Evolutionary conservation across 2,888 invertebrate species (phyloP), one percentile per base, ranked within the genome.

Genomic region (Caenorhabditis becei): DNA sequence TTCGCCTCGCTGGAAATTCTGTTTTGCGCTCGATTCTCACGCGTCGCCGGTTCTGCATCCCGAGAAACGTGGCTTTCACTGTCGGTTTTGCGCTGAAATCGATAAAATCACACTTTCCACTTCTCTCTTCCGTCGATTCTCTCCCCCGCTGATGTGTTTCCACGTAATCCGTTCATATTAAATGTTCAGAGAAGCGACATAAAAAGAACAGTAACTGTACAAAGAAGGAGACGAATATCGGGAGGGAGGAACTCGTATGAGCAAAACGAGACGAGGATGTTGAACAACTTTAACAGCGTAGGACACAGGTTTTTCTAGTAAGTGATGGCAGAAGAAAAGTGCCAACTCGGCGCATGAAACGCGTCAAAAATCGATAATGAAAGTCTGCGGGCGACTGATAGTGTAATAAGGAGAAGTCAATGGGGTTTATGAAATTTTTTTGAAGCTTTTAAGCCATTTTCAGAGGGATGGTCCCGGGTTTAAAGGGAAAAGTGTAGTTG

Each of bases 401-500:
- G 1, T 24, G 28, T 47, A 26, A 66, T 14, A 56, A 16, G 14
- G 16, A 2, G 2, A 24, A 37, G 26, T 54, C 7, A 7, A 56
- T 8, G n/a, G 8, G 20, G 23, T 23, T 10, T 24, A 8, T 18
- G 47, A 28, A 47, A 18, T 20, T 28, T 32, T 4, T 56, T 23
- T 8, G 10, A 23, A 26, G 7, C 16, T 61, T 61, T 11, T 23
- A 56, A 49, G 28, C 24, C 3, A 20, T 41, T 53, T 61, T 20
- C 66, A 75, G 20, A 37, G 16, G 10, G 24, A 59, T 51, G 44
- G 23, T 69, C 53, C 54, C 26, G 56, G 49, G 24, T 69, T 63
- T 58, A n/a, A n/a, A 24, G 32, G 28, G 44, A 23, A 63, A 77
- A 78, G 71, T 78, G 78, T 58, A 49, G 78, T 71, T 78, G 78